Percentiles rank a stretch among this genome's conserved stretches.
Evolutionary conservation across 2,113 vertebrate species (phyloP).

Genomic region (Dryoscopus gambensis): DNA sequence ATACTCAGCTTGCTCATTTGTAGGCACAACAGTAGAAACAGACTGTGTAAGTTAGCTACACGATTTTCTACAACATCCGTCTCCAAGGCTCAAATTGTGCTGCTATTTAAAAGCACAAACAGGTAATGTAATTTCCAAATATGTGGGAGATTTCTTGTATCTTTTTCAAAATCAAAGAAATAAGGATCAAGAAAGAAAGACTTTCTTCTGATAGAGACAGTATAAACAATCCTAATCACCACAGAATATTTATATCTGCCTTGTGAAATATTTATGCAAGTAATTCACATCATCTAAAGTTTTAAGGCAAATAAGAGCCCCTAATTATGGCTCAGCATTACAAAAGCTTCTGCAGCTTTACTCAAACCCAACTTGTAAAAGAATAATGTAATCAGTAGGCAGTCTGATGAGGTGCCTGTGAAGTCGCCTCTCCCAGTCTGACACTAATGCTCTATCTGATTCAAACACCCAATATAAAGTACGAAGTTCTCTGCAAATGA

Average conservation of each 20-base stretch:
- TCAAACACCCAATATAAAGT: slow-evolving; percentile 9
- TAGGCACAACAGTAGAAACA: slow-evolving; percentile 50
- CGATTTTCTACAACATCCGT: neutral
- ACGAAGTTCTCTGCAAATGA: slow-evolving; percentile 8
- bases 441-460: slow-evolving; percentile 54
- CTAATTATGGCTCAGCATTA: slow-evolving; percentile 21
- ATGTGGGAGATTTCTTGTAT: neutral
- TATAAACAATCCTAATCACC: slow-evolving; percentile 9
- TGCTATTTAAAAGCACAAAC: slow-evolving; percentile 5
- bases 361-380: slow-evolving; percentile 24
- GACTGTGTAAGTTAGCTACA: slow-evolving; percentile 20
- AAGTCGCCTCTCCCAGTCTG: slow-evolving; percentile 26
- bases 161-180: slow-evolving; percentile 11
- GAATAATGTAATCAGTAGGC: slow-evolving; percentile 35
- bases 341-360: slow-evolving; percentile 32
- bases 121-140: slow-evolving; percentile 25
- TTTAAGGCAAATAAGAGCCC: neutral
- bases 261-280: slow-evolving; percentile 39
- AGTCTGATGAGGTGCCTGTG: neutral
- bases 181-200: neutral
- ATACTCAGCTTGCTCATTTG: slow-evolving; percentile 42
- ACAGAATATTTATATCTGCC: neutral
- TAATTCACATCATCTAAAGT: slow-evolving; percentile 13
- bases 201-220: neutral
- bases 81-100: neutral